Evolutionary conservation across 2,113 vertebrate genomes (phyloP).

Genomic region (Cyphomyrus discorhynchus): DNA sequence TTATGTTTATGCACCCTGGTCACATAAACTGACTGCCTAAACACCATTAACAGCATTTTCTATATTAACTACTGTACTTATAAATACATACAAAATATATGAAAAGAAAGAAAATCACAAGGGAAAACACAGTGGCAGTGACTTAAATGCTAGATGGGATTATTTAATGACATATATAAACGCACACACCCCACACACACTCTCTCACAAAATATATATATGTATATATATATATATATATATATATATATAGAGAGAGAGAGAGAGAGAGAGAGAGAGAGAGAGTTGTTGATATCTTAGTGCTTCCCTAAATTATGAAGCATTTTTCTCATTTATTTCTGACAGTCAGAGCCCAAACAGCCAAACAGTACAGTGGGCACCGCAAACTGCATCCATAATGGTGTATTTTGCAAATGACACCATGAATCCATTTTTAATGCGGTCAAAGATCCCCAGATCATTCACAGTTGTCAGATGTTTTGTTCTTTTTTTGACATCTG

Average conservation of each 20-base stretch:
- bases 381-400: neutral
- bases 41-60: too few relatives aligned
- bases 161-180: neutral
- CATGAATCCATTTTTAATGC: neutral
- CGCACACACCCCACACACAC: too few relatives aligned
- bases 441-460: neutral
- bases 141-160: neutral
- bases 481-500: neutral
- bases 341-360: neutral
- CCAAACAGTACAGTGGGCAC: neutral
- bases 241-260: too few relatives aligned
- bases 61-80: neutral
- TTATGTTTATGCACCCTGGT: neutral
- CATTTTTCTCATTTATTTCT: slow-evolving; percentile 6
- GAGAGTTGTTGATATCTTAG: neutral
- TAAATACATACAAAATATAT: neutral
- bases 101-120: neutral
- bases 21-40: neutral
- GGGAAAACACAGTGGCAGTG: neutral
- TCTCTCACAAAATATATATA: too few relatives aligned
- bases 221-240: too few relatives aligned
- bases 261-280: too few relatives aligned
- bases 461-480: neutral
- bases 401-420: neutral
- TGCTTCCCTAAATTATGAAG: neutral